Percentiles rank a stretch among this genome's conserved stretches.
phyloP scores from a whole-genome alignment of 2,113 vertebrate species.

The Ascaphus truei region DNA sequence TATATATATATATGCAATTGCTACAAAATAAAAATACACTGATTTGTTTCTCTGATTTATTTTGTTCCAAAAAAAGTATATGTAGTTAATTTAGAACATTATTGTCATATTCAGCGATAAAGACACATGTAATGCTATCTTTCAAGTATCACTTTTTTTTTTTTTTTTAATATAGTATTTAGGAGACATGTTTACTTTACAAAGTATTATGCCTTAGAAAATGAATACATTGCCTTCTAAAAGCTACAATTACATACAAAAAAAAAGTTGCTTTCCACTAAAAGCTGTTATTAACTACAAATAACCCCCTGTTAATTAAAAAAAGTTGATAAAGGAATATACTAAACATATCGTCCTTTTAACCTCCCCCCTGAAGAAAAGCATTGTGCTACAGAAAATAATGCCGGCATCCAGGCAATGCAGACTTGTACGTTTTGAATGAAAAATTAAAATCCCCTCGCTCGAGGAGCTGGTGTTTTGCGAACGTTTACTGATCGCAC shows the following conservation, averaged over 20 bases:
- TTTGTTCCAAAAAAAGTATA: too few relatives aligned
- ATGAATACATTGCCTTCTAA: conserved; percentile 20
- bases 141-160: neutral
- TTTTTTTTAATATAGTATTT: neutral
- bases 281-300: conserved; percentile 28
- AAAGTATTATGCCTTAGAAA: conserved; percentile 19
- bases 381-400: neutral
- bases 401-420: neutral
- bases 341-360: conserved; percentile 14
- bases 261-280: conserved; percentile 13
- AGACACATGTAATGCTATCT: neutral
- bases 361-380: neutral
- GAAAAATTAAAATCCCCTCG: conserved; percentile 35
- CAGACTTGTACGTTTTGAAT: conserved; percentile 9
- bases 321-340: conserved; percentile 22
- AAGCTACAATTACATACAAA: conserved; percentile 29
- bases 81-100: too few relatives aligned
- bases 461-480: conserved; percentile 51
- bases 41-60: too few relatives aligned
- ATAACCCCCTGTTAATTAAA: conserved; percentile 10
- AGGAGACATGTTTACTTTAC: conserved; percentile 15
- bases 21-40: too few relatives aligned
- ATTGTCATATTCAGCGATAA: neutral
- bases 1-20: neutral
- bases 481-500: conserved; percentile 73